Evolutionary conservation across 2,888 invertebrate species (phyloP), one percentile per base, ranked within the genome.

Genomic region (Copidosoma aretas): DNA sequence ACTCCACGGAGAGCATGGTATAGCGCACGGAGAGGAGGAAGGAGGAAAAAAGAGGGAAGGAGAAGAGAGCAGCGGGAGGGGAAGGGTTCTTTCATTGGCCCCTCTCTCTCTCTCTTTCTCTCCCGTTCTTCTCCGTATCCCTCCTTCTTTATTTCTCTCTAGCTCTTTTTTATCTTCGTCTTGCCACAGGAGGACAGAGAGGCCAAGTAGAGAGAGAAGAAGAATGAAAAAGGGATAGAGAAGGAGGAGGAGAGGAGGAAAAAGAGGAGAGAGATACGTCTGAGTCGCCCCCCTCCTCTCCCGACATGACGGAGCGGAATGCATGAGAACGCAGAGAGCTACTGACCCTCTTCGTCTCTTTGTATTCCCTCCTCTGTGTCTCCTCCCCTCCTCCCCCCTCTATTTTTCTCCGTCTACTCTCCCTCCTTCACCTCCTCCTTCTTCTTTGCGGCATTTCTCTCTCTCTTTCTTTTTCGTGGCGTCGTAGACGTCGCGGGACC

Each of bases 311-410:
- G 77, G 79, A 79, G 78, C 80, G 80, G 82, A 82, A 82, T 82
- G 81, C 81, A 82, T 82, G 81, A 81, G 82, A 82, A 82, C 81
- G 78, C 78, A 75, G 78, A 80, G 80, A 80, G 80, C 81, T 81
- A 81, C 81, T 79, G 82, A 80, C 80, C 80, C 80, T 78, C 68
- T 75, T 69, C 60, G 65, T 73, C 71, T 69, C 70, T 67, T 61
- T 69, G 68, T 51, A 64, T 64, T 52, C 61, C 65, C 22, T 64
- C 58, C 32, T 59, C 52, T 41, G 56, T 43, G 41, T 60, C 61
- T 61, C 32, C 46, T 60, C 49, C 2, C 19, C 17, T 1, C 10
- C 32, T 24, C 61, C 52, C 56, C 63, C 64, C 61, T 68, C 39
- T 59, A 49, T 67, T 52, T 63, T 61, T 54, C 32, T 32, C 19